phyloP scores from a whole-genome alignment of 30 jellyfish, hydroid and myxozoan species.

The Aurelia sp. region DNA sequence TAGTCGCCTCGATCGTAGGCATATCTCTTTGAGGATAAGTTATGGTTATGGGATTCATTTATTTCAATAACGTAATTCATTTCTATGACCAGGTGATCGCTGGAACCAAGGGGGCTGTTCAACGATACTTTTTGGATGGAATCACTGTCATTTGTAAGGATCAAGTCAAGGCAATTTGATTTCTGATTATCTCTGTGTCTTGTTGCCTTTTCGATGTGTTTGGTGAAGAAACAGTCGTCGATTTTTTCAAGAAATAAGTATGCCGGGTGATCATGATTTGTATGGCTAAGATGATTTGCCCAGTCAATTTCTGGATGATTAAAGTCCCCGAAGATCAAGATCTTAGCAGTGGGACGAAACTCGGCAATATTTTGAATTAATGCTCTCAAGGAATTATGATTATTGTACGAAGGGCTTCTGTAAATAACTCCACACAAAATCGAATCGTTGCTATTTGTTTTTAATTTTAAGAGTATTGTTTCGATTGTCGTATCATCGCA shows the following conservation, averaged over 20 bases:
- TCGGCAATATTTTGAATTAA: background rate
- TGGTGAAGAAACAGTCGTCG: slow-evolving; percentile 24
- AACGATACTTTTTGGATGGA: background rate
- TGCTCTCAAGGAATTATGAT: background rate
- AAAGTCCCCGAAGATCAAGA: slow-evolving; percentile 7
- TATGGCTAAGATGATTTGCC: background rate
- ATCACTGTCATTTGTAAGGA: slow-evolving; percentile 11
- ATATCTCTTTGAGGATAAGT: background rate
- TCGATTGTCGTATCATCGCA: background rate
- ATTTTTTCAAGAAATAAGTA: background rate
- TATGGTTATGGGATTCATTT: background rate
- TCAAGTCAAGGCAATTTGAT: slow-evolving; percentile 23
- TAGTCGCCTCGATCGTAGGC: slow-evolving; percentile 32
- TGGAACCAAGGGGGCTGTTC: slow-evolving; percentile 24
- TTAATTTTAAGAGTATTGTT: background rate
- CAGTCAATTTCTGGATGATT: slow-evolving; percentile 18
- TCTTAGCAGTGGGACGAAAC: too few species aligned
- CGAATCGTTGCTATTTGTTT: background rate
- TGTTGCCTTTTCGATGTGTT: slow-evolving; percentile 26
- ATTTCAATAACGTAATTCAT: background rate
- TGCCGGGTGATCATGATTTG: background rate
- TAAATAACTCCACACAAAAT: slow-evolving; percentile 18
- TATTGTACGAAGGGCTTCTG: slow-evolving; percentile 26
- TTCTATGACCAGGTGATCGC: slow-evolving; percentile 17
- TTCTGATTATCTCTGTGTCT: slow-evolving; percentile 18